phyloP scores from a whole-genome alignment of 2,888 invertebrate species.

The Mythimna albipuncta region DNA sequence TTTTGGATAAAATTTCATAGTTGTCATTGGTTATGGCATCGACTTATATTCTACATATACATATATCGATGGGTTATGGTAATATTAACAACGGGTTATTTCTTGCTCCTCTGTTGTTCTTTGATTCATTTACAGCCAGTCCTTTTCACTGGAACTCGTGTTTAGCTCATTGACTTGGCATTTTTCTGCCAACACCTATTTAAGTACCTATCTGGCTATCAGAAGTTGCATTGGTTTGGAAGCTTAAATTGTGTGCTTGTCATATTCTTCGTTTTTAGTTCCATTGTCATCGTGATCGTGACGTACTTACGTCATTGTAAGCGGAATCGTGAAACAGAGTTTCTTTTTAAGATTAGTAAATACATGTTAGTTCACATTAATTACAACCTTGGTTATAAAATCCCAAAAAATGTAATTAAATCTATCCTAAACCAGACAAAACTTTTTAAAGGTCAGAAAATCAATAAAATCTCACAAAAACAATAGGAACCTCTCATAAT shows the following conservation, averaged over 20 bases:
- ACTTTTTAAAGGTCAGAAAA: conserved; percentile 47
- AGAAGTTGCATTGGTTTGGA: not conserved
- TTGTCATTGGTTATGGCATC: too few species aligned
- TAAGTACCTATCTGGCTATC: too few species aligned
- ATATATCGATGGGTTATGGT: too few species aligned
- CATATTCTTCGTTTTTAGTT: not conserved
- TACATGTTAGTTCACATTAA: conserved; percentile 7
- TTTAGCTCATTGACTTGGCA: not conserved
- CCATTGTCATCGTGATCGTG: not conserved
- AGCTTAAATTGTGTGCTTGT: too few species aligned
- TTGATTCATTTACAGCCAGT: too few species aligned
- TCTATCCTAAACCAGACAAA: conserved; percentile 19
- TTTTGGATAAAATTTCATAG: too few species aligned
- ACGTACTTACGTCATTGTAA: not conserved
- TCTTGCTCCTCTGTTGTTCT: too few species aligned
- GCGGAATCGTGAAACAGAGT: too few species aligned
- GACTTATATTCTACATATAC: too few species aligned
- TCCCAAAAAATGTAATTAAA: conserved; percentile 17
- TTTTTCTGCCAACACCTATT: not conserved
- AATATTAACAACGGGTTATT: too few species aligned
- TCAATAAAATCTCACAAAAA: conserved; percentile 61
- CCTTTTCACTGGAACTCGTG: not conserved
- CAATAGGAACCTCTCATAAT: conserved; percentile 52
- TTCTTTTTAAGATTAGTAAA: not conserved
- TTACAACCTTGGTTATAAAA: conserved; percentile 10